Base-by-base conservation (phyloP, 2,888 invertebrate genomes). In the Odiellus spinosus region DNA sequence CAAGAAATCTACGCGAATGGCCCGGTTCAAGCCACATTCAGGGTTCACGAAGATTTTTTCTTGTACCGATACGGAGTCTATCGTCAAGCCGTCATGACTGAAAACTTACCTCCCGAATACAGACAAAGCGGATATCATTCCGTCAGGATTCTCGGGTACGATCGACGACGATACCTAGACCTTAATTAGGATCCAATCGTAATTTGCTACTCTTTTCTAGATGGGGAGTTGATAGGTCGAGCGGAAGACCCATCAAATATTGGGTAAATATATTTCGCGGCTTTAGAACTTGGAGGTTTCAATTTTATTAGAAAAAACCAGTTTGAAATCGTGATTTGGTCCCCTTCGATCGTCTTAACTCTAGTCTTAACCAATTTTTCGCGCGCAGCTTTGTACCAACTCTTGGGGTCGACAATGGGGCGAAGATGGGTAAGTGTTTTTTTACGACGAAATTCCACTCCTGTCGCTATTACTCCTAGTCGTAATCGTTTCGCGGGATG, bases 341-440 rank as follows among this genome's bases (percentile, higher is more conserved):
- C 40, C n/a, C 48, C 17, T 45, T 11, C 17, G n/a, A 14, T 39
- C 17, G 11, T 14, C n/a, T n/a, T 18, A 18, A 40, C n/a, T 18
- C 26, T 18, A 44, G 8, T 18, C 36, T 33, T 17, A 15, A 14
- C 5, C 12, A 12, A 8, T 36, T 51, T 32, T 51, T 67, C 70
- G 3, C n/a, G n/a, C n/a, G n/a, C 70, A 93, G 91, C 73, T 84
- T 61, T 86, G 82, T 38, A 86, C 86, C 41, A 95, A 95, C 69
- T 88, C 88, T 32, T 95, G 95, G 95, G 93, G 95, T 8, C 60
- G 66, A 0, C 70, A 76, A 56, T 95, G 93, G 93, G 95, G 93
- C 10, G 90, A 93, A 63, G 71, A 77, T 52, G 95, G 95, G 1
- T 26, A 26, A 26, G 26, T 26, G 5, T n/a, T n/a, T n/a, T n/a